These are phyloP conservation scores for Zaprionus davidi DNA, from an alignment of 1,140 invertebrate genomes.

Conservation along the genomic window DNA sequence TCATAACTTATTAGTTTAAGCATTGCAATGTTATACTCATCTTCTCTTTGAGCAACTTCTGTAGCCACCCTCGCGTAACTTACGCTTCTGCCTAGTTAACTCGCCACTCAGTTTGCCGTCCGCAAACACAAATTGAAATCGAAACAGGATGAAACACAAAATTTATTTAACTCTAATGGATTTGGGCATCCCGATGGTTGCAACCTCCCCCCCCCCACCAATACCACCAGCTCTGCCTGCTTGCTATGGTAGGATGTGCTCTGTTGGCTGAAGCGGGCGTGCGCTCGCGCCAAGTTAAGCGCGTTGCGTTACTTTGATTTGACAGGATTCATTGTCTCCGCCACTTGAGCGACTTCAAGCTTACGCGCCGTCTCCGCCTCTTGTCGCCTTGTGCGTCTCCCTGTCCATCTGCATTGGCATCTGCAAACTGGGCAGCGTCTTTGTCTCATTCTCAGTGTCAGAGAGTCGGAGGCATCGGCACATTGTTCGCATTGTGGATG, in stretches of 20 bases:
- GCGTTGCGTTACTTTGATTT: conserved; percentile 67
- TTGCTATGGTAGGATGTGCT: neutral
- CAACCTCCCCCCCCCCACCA: neutral
- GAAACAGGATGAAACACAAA: conserved; percentile 53
- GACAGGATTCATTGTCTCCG: conserved; percentile 81
- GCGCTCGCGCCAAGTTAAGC: conserved; percentile 20
- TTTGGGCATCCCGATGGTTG: conserved; percentile 65
- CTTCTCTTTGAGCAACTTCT: conserved; percentile 2
- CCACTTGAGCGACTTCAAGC: conserved; percentile 73
- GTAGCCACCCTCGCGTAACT: conserved; percentile 36
- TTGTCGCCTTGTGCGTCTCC: conserved; percentile 8
- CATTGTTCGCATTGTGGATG: conserved; percentile 29
- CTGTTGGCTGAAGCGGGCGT: neutral
- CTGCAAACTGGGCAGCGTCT: neutral
- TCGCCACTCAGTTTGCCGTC: conserved; percentile 24
- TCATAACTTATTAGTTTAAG: no score
- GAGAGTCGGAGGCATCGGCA: conserved; percentile 19
- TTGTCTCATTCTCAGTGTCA: conserved; percentile 2
- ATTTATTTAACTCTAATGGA: conserved; percentile 79
- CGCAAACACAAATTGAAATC: conserved; percentile 66
- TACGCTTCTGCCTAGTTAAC: conserved; percentile 59
- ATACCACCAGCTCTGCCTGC: neutral
- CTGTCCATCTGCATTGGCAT: conserved; percentile 18
- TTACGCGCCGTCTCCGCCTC: conserved; percentile 41
- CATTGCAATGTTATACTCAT: neutral